phyloP scores from a whole-genome alignment of 2,888 invertebrate genomes.

The Cordilura impudica region DNA sequence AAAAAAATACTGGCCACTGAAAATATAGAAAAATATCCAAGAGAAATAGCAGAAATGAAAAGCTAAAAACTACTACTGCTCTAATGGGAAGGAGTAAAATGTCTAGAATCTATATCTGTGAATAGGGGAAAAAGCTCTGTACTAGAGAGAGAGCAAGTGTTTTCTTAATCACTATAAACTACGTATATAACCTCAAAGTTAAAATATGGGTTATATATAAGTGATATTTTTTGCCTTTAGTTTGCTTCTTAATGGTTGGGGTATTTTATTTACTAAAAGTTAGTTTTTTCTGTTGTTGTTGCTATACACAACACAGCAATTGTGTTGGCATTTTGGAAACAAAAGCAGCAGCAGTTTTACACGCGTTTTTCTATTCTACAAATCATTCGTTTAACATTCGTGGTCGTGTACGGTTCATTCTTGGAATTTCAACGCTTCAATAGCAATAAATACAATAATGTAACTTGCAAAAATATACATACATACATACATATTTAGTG shows the following conservation, averaged over 20 bases:
- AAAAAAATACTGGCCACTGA: not conserved
- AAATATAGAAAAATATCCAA: not conserved
- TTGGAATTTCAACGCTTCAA: slow-evolving; percentile 66
- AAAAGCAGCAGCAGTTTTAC: slow-evolving; percentile 67
- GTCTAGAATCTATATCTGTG: not conserved
- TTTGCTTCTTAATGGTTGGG: slow-evolving; percentile 36
- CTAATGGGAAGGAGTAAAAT: slow-evolving; percentile 20
- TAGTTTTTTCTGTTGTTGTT: slow-evolving; percentile 65
- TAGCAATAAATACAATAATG: not conserved
- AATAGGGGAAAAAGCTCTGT: slow-evolving; percentile 33
- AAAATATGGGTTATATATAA: slow-evolving; percentile 60
- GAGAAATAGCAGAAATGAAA: slow-evolving; percentile 26
- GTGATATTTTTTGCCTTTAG: slow-evolving; percentile 15
- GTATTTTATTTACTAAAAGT: slow-evolving; percentile 60
- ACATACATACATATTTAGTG: not conserved
- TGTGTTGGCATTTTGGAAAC: slow-evolving; percentile 61
- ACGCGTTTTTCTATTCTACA: slow-evolving; percentile 72
- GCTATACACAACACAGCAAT: slow-evolving; percentile 14
- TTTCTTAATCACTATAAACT: not conserved
- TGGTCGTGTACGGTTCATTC: slow-evolving; percentile 74
- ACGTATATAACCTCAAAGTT: slow-evolving; percentile 44
- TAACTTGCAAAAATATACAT: not conserved
- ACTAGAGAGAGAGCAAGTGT: not conserved
- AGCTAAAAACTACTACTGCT: not conserved
- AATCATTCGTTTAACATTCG: slow-evolving; percentile 76